Conservation (phyloP, 2,797 vertebrate species). For the Acestrorhynchus altus region DNA sequence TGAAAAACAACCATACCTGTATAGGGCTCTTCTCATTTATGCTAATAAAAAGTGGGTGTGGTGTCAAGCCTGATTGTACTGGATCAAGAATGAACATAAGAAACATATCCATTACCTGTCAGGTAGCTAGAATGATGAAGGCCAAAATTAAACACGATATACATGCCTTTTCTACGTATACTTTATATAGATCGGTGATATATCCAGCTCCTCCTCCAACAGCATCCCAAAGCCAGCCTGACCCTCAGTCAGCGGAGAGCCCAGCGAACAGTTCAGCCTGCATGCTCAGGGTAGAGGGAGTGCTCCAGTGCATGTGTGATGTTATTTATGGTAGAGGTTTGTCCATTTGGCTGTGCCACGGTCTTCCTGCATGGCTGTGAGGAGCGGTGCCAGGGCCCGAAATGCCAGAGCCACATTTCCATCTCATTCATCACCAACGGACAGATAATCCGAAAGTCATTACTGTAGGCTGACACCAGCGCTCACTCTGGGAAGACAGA, state of each 20-base stretch:
- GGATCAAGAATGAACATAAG: too few species aligned
- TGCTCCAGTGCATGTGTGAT: not conserved
- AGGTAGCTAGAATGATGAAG: too few species aligned
- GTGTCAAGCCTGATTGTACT: too few species aligned
- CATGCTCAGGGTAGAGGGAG: not conserved
- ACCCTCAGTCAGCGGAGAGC: not conserved
- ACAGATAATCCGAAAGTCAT: slow-evolving; percentile 99
- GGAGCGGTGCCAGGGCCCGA: slow-evolving; percentile 82
- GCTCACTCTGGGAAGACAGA: slow-evolving; percentile 88
- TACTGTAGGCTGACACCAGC: slow-evolving; percentile 93
- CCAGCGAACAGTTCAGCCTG: not conserved
- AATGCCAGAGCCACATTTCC: slow-evolving; percentile 93
- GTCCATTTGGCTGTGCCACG: slow-evolving; percentile 30
- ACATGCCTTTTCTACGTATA: too few species aligned
- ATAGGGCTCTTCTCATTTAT: too few species aligned
- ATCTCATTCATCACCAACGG: slow-evolving; percentile 99
- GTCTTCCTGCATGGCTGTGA: slow-evolving; percentile 73
- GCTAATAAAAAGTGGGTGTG: too few species aligned
- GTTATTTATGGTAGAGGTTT: slow-evolving; percentile 47
- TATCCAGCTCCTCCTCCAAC: slow-evolving; percentile 7
- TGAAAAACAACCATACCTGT: too few species aligned
- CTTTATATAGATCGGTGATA: too few species aligned
- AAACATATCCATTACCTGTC: too few species aligned
- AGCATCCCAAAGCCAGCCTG: not conserved
- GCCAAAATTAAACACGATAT: too few species aligned